Evolutionary conservation across 2,888 invertebrate genomes (phyloP).

Genomic region (Leptopilina syphax): DNA sequence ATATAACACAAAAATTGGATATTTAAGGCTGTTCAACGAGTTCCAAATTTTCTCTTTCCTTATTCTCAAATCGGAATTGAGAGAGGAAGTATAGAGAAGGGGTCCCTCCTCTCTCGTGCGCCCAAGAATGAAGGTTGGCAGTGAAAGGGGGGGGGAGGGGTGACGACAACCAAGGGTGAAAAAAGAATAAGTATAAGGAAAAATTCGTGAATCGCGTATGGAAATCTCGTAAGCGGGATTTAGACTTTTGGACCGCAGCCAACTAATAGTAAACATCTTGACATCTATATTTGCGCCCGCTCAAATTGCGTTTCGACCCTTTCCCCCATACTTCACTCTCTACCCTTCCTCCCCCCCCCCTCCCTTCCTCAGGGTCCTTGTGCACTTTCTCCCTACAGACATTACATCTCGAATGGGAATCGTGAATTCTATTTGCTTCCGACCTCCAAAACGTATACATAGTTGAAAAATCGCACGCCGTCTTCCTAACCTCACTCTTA

Average conservation of each 20-base stretch:
- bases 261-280: constrained; percentile 74
- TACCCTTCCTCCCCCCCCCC: not conserved
- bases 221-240: constrained; percentile 62
- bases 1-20: not conserved
- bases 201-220: constrained; percentile 60
- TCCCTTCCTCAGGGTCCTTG: constrained; percentile 47
- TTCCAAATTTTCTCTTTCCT: not conserved
- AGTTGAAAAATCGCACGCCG: constrained; percentile 45
- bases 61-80: not conserved
- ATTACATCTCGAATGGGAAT: constrained; percentile 58
- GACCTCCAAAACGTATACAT: constrained; percentile 16
- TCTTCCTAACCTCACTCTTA: not conserved
- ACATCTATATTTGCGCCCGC: constrained; percentile 70
- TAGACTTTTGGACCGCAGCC: constrained; percentile 65
- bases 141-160: not conserved
- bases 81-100: no score
- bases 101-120: no score
- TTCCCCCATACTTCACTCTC: constrained; percentile 45
- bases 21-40: not conserved
- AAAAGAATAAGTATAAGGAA: constrained; percentile 47
- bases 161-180: constrained; percentile 43
- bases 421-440: constrained; percentile 60
- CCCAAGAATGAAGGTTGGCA: no score
- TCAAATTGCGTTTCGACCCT: constrained; percentile 69
- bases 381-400: constrained; percentile 42